Conservation (phyloP, 2,888 invertebrate species). For the Ennomos fuscantarius region DNA sequence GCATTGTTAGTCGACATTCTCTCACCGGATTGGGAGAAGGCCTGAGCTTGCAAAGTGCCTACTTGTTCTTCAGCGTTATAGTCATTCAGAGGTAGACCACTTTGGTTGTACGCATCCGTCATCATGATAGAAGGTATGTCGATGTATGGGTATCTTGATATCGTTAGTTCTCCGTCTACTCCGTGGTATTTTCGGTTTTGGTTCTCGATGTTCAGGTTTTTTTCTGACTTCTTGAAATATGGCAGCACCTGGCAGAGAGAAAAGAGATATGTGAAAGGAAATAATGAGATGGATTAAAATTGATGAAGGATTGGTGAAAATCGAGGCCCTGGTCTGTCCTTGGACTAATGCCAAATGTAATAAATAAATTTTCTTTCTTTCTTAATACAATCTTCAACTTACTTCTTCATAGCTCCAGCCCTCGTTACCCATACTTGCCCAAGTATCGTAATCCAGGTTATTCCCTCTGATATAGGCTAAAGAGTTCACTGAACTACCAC, state of each 20-base stretch:
- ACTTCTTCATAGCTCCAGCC: conserved; percentile 87
- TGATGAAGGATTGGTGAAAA: too few relatives aligned
- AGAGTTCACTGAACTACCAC: conserved; percentile 87
- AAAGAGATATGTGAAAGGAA: too few relatives aligned
- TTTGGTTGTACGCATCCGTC: conserved; percentile 83
- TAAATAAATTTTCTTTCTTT: too few relatives aligned
- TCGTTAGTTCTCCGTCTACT: conserved; percentile 84
- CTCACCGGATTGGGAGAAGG: conserved; percentile 80
- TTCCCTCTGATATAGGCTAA: conserved; percentile 86
- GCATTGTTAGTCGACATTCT: conserved; percentile 87
- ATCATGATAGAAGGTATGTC: conserved; percentile 83
- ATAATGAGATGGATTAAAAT: too few relatives aligned
- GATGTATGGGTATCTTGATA: conserved; percentile 85
- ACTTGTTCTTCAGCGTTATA: conserved; percentile 81
- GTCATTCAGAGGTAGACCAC: conserved; percentile 84
- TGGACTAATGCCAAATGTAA: too few relatives aligned
- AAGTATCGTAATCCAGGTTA: conserved; percentile 85
- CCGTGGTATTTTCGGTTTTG: conserved; percentile 84
- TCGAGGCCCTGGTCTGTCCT: too few relatives aligned
- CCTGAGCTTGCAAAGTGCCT: conserved; percentile 85
- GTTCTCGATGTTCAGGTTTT: conserved; percentile 80
- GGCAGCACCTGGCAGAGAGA: conserved; percentile 80
- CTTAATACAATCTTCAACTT: conserved; percentile 25
- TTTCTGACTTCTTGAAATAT: conserved; percentile 88
- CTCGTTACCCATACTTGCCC: conserved; percentile 85